Evolutionary conservation across 2,888 invertebrate species (phyloP), one percentile per base, ranked within the genome.

Genomic region (Ceraclea dissimilis): DNA sequence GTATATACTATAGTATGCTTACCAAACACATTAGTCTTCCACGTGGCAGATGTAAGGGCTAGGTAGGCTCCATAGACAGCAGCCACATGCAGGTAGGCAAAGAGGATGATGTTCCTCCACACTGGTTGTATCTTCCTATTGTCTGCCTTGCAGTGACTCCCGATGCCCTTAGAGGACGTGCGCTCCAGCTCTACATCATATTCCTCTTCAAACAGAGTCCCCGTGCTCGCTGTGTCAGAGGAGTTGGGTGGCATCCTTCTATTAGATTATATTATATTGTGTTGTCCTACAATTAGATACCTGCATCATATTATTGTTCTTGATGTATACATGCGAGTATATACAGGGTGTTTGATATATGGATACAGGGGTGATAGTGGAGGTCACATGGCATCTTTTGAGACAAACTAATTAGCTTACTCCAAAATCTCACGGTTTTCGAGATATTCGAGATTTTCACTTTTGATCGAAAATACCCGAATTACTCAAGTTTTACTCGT

Each of bases 31-130:
- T 81, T 73, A 13, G 92, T 92, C 62, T 74, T 73, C 72, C 86
- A 76, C 76, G 84, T 86, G 31, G 90, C 90, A 2, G 86, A 85
- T 54, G 86, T 82, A 31, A 90, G 70, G 67, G 83, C 76, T 18
- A 90, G 76, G 70, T 85, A 90, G 2, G 83, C 69, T 52, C 92
- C 92, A 67, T 89, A 90, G 1, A 90, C 54, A 0, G 89, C 87
- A 2, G 85, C 85, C 50, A 83, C 39, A 68, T 93, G 92, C 59
- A 93, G 79, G 67, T 85, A 87, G 8, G 76, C 73, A 67, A 93
- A 91, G 1, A 87, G 76, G 13, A 85, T 71, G 50, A 93, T 87
- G 68, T 92, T 93, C 63, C 87, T 80, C 92, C 92, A 93, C 6
- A 93, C 92, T 50, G 87, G 70, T 67, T 81, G 74, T 31, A 76